Percentiles rank a stretch among this genome's conserved stretches.
phyloP scores from a whole-genome alignment of 64 coral and sea anemone genomes.

The Montipora sp. region DNA sequence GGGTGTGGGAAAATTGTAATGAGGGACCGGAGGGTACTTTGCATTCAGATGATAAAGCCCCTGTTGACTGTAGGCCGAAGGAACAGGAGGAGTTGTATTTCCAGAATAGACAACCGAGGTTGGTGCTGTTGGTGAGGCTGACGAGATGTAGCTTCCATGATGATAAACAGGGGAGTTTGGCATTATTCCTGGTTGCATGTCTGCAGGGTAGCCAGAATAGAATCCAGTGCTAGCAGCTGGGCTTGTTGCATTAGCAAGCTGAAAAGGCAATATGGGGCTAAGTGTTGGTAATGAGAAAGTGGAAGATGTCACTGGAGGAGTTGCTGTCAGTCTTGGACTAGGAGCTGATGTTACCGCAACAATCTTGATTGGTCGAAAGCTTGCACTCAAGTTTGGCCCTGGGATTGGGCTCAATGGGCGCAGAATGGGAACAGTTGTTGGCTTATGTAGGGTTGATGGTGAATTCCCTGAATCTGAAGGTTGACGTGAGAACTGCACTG shows the following conservation, averaged over 20 bases:
- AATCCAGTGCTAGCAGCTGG: not conserved
- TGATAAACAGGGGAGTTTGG: not conserved
- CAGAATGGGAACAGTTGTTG: not conserved
- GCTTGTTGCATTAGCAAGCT: not conserved
- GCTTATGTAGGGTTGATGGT: not conserved
- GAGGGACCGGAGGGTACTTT: slow-evolving; percentile 34
- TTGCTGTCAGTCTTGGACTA: not conserved
- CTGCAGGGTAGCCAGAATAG: slow-evolving; percentile 11
- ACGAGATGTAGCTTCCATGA: not conserved
- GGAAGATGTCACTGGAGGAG: slow-evolving; percentile 3
- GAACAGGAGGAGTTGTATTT: slow-evolving; percentile 2
- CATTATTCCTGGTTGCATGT: slow-evolving; percentile 11
- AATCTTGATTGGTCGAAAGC: slow-evolving; percentile 32
- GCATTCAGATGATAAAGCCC: not conserved
- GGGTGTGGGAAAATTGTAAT: not conserved
- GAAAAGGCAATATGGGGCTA: not conserved
- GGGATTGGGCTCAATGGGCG: slow-evolving; percentile 25
- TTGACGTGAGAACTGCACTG: slow-evolving; percentile 25
- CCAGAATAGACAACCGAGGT: not conserved
- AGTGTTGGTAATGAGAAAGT: not conserved
- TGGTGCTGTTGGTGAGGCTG: not conserved
- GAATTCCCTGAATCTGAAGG: slow-evolving; percentile 14
- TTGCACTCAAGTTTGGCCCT: not conserved
- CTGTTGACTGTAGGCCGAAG: not conserved
- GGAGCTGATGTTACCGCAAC: slow-evolving; percentile 18